Base-by-base conservation (phyloP, 2,888 invertebrate genomes). In the Cephus nigrinus region DNA sequence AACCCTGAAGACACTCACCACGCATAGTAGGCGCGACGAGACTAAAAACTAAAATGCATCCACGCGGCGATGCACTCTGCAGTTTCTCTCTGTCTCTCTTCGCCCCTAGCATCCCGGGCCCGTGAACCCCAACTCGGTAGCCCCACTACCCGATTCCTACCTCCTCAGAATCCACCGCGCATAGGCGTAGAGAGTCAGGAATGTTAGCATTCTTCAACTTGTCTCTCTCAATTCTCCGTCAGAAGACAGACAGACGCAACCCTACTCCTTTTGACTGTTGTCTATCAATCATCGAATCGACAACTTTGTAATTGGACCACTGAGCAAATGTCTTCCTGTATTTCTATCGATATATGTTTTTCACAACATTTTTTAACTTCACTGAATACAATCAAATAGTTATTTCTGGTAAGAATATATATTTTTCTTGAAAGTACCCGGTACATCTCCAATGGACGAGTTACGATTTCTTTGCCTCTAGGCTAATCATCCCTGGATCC, bases 181-280 rank as follows among this genome's bases (percentile, higher is more conserved):
- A 84, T 84, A 76, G 84, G 85, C 80, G 84, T 77, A 80, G 77
- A 75, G 77, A 68, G 76, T 74, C 34, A 81, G 82, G 79, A 85
- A 85, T 83, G 81, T 68, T 76, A 79, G 77, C 80, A 82, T 80
- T 78, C 74, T 76, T 72, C 35, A 23, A 55, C 36, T 69, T 73
- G 75, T 75, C 23, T 55, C 55, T 55, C 23, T 23, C 55, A 3
- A 55, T 55, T 55, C 23, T 55, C 2, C 55, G 23, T 23, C 55
- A 55, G 55, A 55, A 55, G 55, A 23, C 23, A 55, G 23, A 23
- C 55, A 9, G 23, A 23, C 23, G 55, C 23, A 15, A 55, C 55
- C 9, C 55, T 55, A 23, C 23, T 9, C 55, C 55, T 55, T 55
- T 2, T 55, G 23, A 55, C 2, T 55, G 23, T 23, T 55, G 55